Base-by-base conservation (phyloP, 2,113 vertebrate species). In the Grammomys surdaster region DNA sequence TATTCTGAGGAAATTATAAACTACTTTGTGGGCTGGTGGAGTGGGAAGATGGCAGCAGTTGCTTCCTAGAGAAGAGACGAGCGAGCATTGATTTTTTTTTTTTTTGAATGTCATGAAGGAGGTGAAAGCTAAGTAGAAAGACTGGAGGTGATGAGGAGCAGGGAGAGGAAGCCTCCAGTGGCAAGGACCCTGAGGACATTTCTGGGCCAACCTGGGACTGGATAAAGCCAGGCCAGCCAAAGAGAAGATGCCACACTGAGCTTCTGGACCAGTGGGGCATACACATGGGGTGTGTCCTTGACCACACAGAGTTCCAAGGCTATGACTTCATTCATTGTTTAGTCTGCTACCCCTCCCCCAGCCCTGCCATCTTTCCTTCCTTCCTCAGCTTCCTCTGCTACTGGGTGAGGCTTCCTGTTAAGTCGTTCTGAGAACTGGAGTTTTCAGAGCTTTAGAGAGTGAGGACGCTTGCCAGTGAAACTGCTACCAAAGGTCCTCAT, bases 391-490 rank as follows among this genome's bases (percentile, higher is more conserved):
- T 98, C 98, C 98, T 97, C 91, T 96, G 96, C 26, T 93, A 8
- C 58, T 94, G 97, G 98, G 98, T 69, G 97, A 97, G 98, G 98
- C 95, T 98, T 98, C 98, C 98, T 97, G 98, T 93, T 75, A 94
- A 95, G 89, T 96, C 36, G 11, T 97, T 97, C 97, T 98, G 97
- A 98, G 97, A 98, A 97, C 82, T 92, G 91, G 65, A 89, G 91
- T 95, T 97, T 97, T 95, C 90, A 88, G 96, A 97, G 97, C 80
- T 94, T 91, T 75, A 2, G 87, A 85, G 95, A 91, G 70, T 72
- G 69, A 76, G 95, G 93, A 85, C 69, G 93, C 72, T 93, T 95
- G 96, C 96, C 97, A 96, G 93, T 72, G 69, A 81, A 90, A 86
- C 93, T 8, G 89, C 96, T 72, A 7, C 84, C 77, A 17, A 54